Evolutionary conservation across 2,113 vertebrate species (phyloP).

Genomic region (Etia nguti): DNA sequence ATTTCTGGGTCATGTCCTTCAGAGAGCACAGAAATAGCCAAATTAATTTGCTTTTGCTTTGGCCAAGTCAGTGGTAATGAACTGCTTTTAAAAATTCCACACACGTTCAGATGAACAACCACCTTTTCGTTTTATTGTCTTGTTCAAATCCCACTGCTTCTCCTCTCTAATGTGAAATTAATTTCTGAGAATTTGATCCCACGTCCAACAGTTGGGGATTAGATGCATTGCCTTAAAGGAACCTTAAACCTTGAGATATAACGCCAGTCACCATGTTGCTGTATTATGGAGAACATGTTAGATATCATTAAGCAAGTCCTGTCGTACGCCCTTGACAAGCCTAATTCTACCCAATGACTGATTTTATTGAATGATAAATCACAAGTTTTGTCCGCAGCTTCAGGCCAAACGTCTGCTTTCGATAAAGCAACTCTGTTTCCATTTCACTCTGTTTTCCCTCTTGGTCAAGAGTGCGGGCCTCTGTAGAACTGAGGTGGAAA

Average conservation of each 20-base stretch:
- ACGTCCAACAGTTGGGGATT: neutral
- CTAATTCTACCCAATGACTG: neutral
- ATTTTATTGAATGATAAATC: neutral
- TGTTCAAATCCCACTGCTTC: neutral
- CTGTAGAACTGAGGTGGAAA: slow-evolving; percentile 37
- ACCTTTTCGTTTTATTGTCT: neutral
- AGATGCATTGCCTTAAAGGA: neutral
- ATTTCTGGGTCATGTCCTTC: slow-evolving; percentile 22
- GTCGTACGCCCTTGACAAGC: neutral
- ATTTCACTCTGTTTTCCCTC: slow-evolving; percentile 31
- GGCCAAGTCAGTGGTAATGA: neutral
- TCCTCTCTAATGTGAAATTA: neutral
- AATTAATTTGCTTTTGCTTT: neutral
- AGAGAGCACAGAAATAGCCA: neutral
- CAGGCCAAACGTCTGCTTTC: neutral
- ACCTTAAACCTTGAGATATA: slow-evolving; percentile 2
- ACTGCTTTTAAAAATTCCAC: neutral
- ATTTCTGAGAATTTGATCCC: neutral
- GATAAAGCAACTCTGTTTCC: slow-evolving; percentile 1
- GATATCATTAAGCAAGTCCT: neutral
- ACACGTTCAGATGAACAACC: neutral
- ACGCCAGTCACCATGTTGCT: neutral
- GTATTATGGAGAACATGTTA: neutral
- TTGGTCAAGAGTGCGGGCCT: slow-evolving; percentile 36
- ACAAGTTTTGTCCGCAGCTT: neutral